Evolutionary conservation across 1,140 invertebrate genomes (phyloP), one percentile per base, ranked within the genome.

Genomic region (Drosophila mauritiana): DNA sequence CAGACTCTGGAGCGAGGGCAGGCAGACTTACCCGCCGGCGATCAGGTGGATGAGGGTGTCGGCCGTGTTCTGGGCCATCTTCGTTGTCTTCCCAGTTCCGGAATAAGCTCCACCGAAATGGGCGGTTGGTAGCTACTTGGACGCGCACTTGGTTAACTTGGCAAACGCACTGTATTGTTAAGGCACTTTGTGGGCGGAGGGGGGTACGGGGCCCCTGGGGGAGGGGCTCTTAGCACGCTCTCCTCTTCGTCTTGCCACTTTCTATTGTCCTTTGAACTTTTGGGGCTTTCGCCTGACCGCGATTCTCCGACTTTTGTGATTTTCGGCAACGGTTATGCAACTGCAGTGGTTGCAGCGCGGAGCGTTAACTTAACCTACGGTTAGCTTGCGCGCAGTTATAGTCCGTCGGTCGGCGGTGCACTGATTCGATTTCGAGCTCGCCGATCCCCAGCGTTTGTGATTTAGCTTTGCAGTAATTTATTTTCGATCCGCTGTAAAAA

Each of bases 1-100:
- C 7, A 31, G 27, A 31, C 27, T 31, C 27, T 58, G 43, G 62
- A 17, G 17, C 17, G 17, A 17, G 17, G 20, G 20, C 20, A 22
- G 20, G 20, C 20, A 22, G 20, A 22, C 82, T 88, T 68, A 88
- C 84, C 84, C 84, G 84, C 84, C 84, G 80, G 84, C 84, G 48
- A 88, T 62, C 46, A 88, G 62, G 70, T 88, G 84, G 42, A 88
- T 88, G 36, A 88, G 58, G 54, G 84, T 88, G 46, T 88, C 84
- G 70, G 77, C 80, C 25, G 55, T 77, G 76, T 78, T 88, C 72
- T 90, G 85, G 57, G 84, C 82, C 84, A 88, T 88, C 45, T 86
- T 55, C 10, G 20, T 27, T 61, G 13, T 34, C 20, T 49, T 36
- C 78, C 6, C 8, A 31, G 15, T 40, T 58, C 8, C 37, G 39